phyloP scores from a whole-genome alignment of 1,140 invertebrate genomes.

The Eumeta japonica region DNA sequence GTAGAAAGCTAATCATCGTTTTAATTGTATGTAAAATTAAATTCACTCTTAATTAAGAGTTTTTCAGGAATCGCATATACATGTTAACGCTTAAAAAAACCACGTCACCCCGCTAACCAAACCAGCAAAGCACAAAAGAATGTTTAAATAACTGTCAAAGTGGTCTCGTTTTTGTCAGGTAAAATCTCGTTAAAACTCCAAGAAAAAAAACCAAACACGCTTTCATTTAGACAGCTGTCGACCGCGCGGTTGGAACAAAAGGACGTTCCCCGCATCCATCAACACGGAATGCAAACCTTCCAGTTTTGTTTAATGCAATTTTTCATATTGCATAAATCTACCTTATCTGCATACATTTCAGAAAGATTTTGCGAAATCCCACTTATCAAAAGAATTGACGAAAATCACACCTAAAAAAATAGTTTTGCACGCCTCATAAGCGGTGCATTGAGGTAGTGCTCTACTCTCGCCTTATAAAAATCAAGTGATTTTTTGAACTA shows the following conservation, averaged over 20 bases:
- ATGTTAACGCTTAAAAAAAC: constrained; percentile 34
- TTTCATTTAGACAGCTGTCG: constrained; percentile 39
- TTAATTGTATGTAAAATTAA: constrained; percentile 12
- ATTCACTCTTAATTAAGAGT: too few species aligned
- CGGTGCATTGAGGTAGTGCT: too few species aligned
- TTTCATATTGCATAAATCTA: too few species aligned
- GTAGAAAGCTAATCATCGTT: constrained; percentile 4
- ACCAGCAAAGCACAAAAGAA: constrained; percentile 23
- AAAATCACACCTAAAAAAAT: too few species aligned
- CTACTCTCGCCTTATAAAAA: too few species aligned
- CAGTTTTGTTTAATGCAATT: too few species aligned
- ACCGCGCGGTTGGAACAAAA: constrained; percentile 34
- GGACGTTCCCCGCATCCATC: constrained; percentile 17
- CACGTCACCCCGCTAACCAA: too few species aligned
- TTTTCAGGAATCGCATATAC: constrained; percentile 24
- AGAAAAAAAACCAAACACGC: constrained; percentile 34
- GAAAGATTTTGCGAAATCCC: too few species aligned
- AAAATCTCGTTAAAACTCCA: constrained; percentile 36
- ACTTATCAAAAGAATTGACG: too few species aligned
- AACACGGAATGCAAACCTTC: constrained; percentile 37
- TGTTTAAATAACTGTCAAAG: constrained; percentile 41
- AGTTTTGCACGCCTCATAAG: too few species aligned
- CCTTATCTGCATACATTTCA: too few species aligned
- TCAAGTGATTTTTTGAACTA: too few species aligned
- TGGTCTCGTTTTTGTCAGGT: constrained; percentile 27